Evolutionary conservation across 2,888 invertebrate genomes (phyloP).

Genomic region (Acanthoscelides obtectus): DNA sequence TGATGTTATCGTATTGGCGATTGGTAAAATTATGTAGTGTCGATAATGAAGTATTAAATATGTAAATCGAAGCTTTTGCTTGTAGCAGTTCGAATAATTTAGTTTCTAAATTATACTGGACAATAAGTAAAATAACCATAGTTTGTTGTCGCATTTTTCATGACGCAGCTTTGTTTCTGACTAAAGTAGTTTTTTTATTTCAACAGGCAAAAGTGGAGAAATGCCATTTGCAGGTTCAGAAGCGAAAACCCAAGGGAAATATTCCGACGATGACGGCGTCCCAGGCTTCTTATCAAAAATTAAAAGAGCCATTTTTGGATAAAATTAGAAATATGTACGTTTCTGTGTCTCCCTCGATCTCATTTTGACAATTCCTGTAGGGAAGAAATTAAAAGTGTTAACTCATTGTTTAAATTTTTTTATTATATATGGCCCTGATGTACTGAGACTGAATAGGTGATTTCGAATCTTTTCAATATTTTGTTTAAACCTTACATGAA

Average conservation of each 20-base stretch:
- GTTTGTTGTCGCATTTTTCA: not conserved
- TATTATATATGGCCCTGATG: no score
- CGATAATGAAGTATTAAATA: no score
- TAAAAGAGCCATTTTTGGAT: constrained; percentile 59
- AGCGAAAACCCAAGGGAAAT: constrained; percentile 49
- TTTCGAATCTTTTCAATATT: no score
- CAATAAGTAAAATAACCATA: no score
- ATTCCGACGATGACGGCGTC: constrained; percentile 39
- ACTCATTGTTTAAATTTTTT: no score
- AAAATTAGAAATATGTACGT: constrained; percentile 21
- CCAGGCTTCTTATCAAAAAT: constrained; percentile 55
- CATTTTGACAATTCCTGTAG: not conserved
- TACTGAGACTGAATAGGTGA: no score
- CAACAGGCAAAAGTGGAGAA: constrained; percentile 43
- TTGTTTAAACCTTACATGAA: no score
- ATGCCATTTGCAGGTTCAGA: constrained; percentile 50
- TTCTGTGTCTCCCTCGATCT: not conserved
- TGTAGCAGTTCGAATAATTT: no score
- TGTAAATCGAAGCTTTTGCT: no score
- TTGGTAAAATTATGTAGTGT: no score
- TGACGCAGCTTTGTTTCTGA: not conserved
- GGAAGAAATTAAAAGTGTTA: not conserved
- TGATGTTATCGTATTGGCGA: no score
- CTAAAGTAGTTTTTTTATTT: constrained; percentile 40
- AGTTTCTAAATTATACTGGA: no score